Percentiles rank a stretch among this genome's conserved stretches.
Evolutionary conservation across 2,888 invertebrate genomes (phyloP).

Genomic region (Tipula helvola): DNA sequence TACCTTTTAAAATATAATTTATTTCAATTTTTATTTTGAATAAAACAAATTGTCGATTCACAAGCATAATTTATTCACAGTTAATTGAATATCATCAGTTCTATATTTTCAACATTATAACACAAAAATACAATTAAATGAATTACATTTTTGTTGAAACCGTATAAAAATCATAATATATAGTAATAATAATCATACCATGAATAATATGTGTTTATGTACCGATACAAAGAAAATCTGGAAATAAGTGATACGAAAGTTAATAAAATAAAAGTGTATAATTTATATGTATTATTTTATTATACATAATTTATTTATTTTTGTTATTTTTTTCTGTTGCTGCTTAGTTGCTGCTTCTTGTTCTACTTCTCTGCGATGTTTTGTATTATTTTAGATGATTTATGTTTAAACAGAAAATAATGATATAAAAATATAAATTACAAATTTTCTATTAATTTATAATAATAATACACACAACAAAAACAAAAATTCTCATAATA

Average conservation of each 20-base stretch:
- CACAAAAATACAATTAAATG: background rate
- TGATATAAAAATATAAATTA: background rate
- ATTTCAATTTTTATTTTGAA: background rate
- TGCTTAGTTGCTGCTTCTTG: background rate
- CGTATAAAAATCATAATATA: background rate
- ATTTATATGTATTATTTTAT: background rate
- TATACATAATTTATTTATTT: background rate
- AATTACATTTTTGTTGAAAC: background rate
- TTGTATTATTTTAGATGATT: background rate
- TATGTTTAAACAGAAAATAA: background rate
- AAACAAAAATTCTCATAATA: background rate
- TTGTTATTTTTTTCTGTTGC: background rate
- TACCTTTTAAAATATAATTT: background rate
- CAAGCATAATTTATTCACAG: background rate
- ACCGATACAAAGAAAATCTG: background rate
- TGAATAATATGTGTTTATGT: background rate
- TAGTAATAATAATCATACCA: background rate
- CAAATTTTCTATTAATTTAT: background rate
- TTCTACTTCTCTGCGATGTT: background rate
- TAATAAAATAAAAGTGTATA: background rate
- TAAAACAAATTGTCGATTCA: background rate
- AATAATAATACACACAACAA: background rate
- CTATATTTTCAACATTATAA: background rate
- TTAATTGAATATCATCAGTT: background rate
- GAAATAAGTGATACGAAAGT: background rate